These are phyloP conservation scores for Heterocephalus glaber DNA, from an alignment of 2,113 vertebrate genomes.

Conservation along the genomic window DNA sequence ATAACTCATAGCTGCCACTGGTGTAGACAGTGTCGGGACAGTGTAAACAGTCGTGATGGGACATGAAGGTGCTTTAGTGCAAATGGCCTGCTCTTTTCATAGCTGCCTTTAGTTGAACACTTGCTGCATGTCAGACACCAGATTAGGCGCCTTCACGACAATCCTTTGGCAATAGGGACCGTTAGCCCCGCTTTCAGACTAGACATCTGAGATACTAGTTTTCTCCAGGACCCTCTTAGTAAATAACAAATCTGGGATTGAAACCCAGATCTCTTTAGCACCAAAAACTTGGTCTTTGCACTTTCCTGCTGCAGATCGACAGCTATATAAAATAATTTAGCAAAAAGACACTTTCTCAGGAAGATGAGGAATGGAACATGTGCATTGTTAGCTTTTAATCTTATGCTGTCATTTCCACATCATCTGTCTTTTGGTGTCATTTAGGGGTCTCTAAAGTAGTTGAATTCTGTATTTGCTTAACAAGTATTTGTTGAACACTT, in stretches of 20 bases:
- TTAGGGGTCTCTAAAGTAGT: background rate
- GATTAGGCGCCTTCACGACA: background rate
- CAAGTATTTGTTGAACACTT: background rate
- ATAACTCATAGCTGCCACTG: background rate
- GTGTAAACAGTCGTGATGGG: background rate
- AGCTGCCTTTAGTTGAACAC: background rate
- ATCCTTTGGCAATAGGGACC: background rate
- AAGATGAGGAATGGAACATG: background rate
- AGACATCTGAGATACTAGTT: background rate
- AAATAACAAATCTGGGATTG: background rate
- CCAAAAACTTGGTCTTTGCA: background rate
- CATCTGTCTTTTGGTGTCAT: background rate
- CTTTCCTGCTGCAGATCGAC: background rate
- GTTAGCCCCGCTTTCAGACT: background rate
- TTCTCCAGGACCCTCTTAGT: background rate
- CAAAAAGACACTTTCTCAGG: conserved; percentile 12
- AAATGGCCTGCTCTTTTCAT: background rate
- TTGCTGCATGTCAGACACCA: background rate
- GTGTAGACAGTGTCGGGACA: background rate
- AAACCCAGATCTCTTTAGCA: background rate
- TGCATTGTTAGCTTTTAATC: background rate
- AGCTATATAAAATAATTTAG: background rate
- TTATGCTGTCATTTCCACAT: background rate
- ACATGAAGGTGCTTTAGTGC: background rate
- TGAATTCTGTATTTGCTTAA: conserved; percentile 45